Evolutionary conservation across 1,140 invertebrate genomes (phyloP), one percentile per base, ranked within the genome.

Genomic region (Chymomyza costata): DNA sequence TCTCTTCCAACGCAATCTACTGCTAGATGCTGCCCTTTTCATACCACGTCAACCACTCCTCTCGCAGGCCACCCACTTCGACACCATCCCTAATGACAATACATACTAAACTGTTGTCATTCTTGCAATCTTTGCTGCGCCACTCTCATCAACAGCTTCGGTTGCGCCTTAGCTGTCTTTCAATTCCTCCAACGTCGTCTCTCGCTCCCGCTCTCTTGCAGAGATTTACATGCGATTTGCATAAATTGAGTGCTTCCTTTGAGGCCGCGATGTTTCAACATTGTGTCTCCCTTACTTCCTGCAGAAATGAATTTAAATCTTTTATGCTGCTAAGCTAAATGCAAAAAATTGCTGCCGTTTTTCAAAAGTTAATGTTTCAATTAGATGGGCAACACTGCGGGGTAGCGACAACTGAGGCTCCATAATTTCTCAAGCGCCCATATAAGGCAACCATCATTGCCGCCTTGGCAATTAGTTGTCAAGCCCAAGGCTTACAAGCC

Each of bases 161-260:
- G n/a, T n/a, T n/a, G n/a, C n/a, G n/a, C n/a, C n/a, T n/a, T n/a
- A n/a, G n/a, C n/a, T n/a, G n/a, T 11, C 28, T 11, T 17, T 25
- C 31, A 1, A 10, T 18, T 17, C 19, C n/a, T n/a, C 10, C 2
- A 8, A 14, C 32, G 31, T 6, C 7, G 7, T 31, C 18, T 17
- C n/a, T 32, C 25, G 18, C 7, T 30, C 32, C 18, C 43, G 41
- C 53, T 67, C 76, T 76, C 76, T 57, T n/a, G n/a, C n/a, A 76
- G 76, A 82, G 76, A 82, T 82, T 82, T 82, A 82, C 76, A 82
- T 82, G 78, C 68, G 70, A 82, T 82, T 82, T 82, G 78, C 78
- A 82, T 82, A 82, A 82, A 82, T 82, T 82, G 78, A 82, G 67
- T 54, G 71, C 64, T 82, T 76, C 70, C 78, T 82, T 82, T 82